Base-by-base conservation (phyloP, 2,888 invertebrate species). In the Drosophila silvestris region DNA sequence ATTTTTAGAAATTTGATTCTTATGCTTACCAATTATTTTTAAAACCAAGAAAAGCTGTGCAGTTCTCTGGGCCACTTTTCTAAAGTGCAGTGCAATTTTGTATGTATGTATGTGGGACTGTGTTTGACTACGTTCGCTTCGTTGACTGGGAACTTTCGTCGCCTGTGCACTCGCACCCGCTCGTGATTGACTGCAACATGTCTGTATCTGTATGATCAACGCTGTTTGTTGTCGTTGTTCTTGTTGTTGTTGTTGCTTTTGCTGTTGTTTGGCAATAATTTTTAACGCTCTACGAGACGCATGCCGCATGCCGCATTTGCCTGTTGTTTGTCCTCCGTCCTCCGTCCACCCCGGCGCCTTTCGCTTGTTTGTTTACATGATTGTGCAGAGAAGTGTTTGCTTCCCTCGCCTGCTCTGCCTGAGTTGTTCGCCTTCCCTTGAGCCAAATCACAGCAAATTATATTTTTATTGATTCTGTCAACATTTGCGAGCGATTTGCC, bases 51-150 rank as follows among this genome's bases (percentile, higher is more conserved):
- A 47, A 47, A 47, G 5, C 22, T 16, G 26, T 16, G 1, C 16
- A 9, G 14, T 16, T 47, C 7, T 26, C 47, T 10, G 16, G 22
- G 16, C 5, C 10, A 26, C 16, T 47, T 47, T 47, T 47, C 16
- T 16, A 26, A 26, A 47, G 47, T 47, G 47, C 16, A 16, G 19
- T 22, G 26, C 54, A 57, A 12, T 44, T 44, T 22, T 64, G 47
- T 54, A 44, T 30, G 53, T 50, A 22, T 75, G 47, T 59, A 66
- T 80, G 44, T 69, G 81, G 62, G 73, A 70, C 64, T 65, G 73
- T 92, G 91, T 92, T 91, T 92, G 90, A 91, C 82, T 88, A 79
- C 82, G 83, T 86, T 76, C 85, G 88, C 90, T 91, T 88, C 90
- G 85, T 83, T 91, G 89, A 79, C 84, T 85, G 74, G 86, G 83